Evolutionary conservation across 1,140 invertebrate species (phyloP), one percentile per base, ranked within the genome.

Genomic region (Trialeurodes vaporariorum): DNA sequence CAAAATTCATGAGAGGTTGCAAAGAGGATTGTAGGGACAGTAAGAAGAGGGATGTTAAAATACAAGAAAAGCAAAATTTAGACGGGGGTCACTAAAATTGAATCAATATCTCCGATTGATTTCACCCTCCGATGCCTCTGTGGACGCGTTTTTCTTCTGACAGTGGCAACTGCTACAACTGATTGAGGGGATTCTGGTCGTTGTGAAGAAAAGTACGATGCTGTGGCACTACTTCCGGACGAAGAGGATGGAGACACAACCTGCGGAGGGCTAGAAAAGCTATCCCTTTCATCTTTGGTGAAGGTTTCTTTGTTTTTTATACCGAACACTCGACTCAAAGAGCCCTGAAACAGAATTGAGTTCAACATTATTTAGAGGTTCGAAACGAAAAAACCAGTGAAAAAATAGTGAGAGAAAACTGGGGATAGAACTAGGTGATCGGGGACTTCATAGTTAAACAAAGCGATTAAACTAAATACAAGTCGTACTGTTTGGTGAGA

Each of bases 281-380:
- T 60, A 27, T 65, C 34, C 34, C 59, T 66, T 67, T 70, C 72
- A 63, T 67, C 66, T 25, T 64, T 69, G 68, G 26, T 67, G 63
- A n/a, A 67, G 64, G 60, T 74, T 65, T 25, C 66, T 69, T 26
- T 69, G 66, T 67, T 78, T 34, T 84, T 84, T 21, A 89, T 77
- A 34, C 89, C 88, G 49, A 92, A 81, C 17, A 88, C 89, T 70
- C 88, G 81, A 66, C 86, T 87, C 74, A 91, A 80, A 49, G 88
- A 90, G 59, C 88, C 88, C 88, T 91, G 80, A 59, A 80, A 81
- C 75, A 73, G 75, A 67, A 24, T 58, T 1, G 21, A 49, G 58
- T 2, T 25, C 12, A 67, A 2, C 26, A 23, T 67, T 21, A 26
- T 2, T 9, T 22, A 66, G 21, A 66, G 22, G 21, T 49, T 22